These are phyloP conservation scores for Xenopus tropicalis DNA, from an alignment of 2,113 vertebrate genomes.

Conservation along the genomic window DNA sequence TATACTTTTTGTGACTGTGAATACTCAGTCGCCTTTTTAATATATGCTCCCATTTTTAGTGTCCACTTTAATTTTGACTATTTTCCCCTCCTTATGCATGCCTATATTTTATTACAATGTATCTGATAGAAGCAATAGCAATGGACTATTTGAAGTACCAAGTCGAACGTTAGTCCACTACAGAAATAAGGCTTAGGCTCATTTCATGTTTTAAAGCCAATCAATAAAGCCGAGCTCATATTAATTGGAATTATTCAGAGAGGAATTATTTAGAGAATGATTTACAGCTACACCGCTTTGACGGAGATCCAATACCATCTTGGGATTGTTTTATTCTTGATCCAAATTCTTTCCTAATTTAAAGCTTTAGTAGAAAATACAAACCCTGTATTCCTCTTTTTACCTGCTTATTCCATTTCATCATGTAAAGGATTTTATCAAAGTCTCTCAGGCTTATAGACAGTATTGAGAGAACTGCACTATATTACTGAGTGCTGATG, in stretches of 20 bases:
- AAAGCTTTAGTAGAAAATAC: neutral
- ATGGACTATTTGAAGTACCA: too few relatives aligned
- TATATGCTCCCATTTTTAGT: too few relatives aligned
- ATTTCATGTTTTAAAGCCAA: too few relatives aligned
- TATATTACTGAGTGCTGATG: neutral
- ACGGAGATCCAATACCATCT: neutral
- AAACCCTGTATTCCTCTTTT: neutral
- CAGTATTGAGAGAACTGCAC: neutral
- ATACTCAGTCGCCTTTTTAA: too few relatives aligned
- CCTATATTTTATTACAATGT: too few relatives aligned
- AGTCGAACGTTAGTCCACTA: too few relatives aligned
- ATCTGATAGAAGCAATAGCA: too few relatives aligned
- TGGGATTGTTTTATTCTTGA: neutral
- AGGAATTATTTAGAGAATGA: neutral
- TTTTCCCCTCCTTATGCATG: too few relatives aligned
- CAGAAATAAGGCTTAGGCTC: too few relatives aligned
- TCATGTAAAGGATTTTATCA: conserved; percentile 1
- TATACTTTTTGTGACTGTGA: too few relatives aligned
- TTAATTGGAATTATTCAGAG: neutral
- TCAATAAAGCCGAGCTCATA: neutral
- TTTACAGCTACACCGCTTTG: neutral
- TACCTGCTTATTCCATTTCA: conserved; percentile 2
- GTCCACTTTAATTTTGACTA: too few relatives aligned
- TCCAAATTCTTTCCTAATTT: neutral
- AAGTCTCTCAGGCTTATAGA: neutral